Percentiles rank a stretch among this genome's conserved stretches.
Evolutionary conservation across 1,140 invertebrate genomes (phyloP).

Genomic region (Megathymus violae): DNA sequence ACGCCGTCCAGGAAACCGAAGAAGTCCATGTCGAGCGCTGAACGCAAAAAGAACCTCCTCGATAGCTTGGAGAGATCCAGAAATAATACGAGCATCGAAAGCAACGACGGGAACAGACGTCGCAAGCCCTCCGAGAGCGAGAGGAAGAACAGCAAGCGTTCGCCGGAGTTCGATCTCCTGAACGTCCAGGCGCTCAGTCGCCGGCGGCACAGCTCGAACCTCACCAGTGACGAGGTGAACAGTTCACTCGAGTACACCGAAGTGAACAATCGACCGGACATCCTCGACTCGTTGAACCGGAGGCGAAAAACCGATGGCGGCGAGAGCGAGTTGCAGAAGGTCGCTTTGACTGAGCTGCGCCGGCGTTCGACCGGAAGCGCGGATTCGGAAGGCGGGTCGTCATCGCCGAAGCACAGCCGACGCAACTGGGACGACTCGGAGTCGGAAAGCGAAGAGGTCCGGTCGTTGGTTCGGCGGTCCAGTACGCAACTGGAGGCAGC

Average conservation of each 20-base stretch:
- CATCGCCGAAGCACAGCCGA: slow-evolving; percentile 65
- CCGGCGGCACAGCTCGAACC: slow-evolving; percentile 70
- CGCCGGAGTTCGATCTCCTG: slow-evolving; percentile 74
- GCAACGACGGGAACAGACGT: slow-evolving; percentile 66
- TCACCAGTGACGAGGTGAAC: slow-evolving; percentile 75
- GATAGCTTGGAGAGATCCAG: slow-evolving; percentile 79
- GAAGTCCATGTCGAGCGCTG: slow-evolving; percentile 80
- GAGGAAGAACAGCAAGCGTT: slow-evolving; percentile 70
- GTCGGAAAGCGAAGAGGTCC: slow-evolving; percentile 87
- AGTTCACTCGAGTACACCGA: slow-evolving; percentile 77
- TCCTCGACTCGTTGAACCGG: slow-evolving; percentile 73
- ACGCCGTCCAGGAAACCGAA: slow-evolving; percentile 77
- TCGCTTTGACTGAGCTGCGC: slow-evolving; percentile 64
- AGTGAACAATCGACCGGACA: slow-evolving; percentile 77
- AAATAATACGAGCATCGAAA: slow-evolving; percentile 78
- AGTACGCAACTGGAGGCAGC: slow-evolving; percentile 71
- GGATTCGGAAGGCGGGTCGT: slow-evolving; percentile 67
- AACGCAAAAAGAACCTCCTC: slow-evolving; percentile 78
- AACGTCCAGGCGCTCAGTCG: slow-evolving; percentile 72
- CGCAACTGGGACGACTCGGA: slow-evolving; percentile 84
- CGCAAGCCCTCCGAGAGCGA: slow-evolving; percentile 71
- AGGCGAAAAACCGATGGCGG: slow-evolving; percentile 63
- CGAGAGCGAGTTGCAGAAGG: slow-evolving; percentile 67
- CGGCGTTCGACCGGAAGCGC: slow-evolving; percentile 65
- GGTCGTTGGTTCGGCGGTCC: slow-evolving; percentile 82